Conservation (phyloP, 2,797 vertebrate genomes). For the Neostethus bicornis region DNA sequence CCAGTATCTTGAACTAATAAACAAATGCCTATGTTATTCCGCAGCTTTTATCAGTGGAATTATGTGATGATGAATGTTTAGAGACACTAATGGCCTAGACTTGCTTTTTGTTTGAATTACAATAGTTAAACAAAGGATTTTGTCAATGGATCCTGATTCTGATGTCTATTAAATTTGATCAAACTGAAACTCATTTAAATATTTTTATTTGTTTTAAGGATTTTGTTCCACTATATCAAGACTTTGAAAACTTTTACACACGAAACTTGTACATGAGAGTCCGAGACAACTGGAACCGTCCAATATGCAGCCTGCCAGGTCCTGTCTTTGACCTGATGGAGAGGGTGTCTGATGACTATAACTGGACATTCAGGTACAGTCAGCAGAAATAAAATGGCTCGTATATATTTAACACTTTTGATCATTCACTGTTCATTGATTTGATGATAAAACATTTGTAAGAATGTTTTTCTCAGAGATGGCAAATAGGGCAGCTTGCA, state of each 20-base stretch:
- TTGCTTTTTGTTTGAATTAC: background rate
- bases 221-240: constrained; percentile 95
- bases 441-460: constrained; percentile 3
- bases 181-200: constrained; percentile 3
- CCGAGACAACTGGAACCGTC: constrained; percentile 94
- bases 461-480: no score
- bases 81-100: constrained; percentile 1
- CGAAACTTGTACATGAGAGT: constrained; percentile 95
- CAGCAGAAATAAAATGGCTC: background rate
- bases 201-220: constrained; percentile 73
- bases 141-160: background rate
- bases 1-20: background rate
- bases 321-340: constrained; percentile 90
- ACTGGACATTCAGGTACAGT: constrained; percentile 94
- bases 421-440: background rate
- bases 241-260: constrained; percentile 96
- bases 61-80: constrained; percentile 1
- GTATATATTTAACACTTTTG: background rate
- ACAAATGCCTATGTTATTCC: background rate
- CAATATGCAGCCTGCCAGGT: constrained; percentile 90
- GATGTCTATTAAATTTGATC: no score
- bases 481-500: background rate
- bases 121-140: background rate
- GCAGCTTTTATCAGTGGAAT: background rate
- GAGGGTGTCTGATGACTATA: constrained; percentile 91